Evolutionary conservation across 1,140 invertebrate species (phyloP).

Genomic region (Colletes latitarsis): DNA sequence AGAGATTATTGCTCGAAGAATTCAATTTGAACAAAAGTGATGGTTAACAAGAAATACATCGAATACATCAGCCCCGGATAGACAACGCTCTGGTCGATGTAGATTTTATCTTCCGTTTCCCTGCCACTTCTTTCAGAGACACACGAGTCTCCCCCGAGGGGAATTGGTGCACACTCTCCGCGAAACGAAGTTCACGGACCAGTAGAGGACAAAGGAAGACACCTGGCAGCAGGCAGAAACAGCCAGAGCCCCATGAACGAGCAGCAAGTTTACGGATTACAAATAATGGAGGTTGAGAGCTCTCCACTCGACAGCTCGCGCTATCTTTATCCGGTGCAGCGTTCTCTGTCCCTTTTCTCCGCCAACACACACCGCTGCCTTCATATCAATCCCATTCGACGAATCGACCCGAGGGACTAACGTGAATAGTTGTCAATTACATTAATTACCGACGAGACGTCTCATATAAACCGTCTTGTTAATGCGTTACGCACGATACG

Average conservation of each 20-base stretch:
- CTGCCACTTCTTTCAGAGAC: neutral
- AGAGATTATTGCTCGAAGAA: too few relatives aligned
- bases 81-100: too few relatives aligned
- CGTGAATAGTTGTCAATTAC: neutral
- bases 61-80: too few relatives aligned
- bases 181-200: neutral
- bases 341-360: too few relatives aligned
- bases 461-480: neutral
- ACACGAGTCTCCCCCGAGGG: neutral
- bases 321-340: neutral
- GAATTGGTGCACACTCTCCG: neutral
- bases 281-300: slow-evolving; percentile 5
- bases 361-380: too few relatives aligned
- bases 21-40: too few relatives aligned
- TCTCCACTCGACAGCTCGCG: neutral
- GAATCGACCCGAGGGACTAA: too few relatives aligned
- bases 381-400: too few relatives aligned
- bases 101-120: too few relatives aligned
- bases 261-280: slow-evolving; percentile 6
- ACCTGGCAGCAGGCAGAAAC: neutral
- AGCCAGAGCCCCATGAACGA: neutral
- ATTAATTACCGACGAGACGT: neutral
- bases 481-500: neutral
- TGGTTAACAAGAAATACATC: too few relatives aligned
- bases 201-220: neutral